A percentile compares a stretch with the other conserved stretches of the same genome.
phyloP scores from a whole-genome alignment of 1,140 invertebrate species.

The Sinonovacula constricta region DNA sequence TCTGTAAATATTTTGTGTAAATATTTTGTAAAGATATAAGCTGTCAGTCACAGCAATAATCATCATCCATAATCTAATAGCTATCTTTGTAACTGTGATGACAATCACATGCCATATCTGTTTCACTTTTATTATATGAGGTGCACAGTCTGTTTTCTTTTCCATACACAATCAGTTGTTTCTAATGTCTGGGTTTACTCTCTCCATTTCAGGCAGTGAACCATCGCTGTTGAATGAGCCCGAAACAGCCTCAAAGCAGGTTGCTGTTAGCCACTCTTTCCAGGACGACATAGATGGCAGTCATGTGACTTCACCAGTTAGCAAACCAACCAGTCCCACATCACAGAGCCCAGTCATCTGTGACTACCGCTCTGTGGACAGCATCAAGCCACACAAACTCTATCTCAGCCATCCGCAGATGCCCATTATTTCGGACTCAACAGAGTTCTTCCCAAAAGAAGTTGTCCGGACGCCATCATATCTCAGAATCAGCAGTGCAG shows the following conservation, averaged over 20 bases:
- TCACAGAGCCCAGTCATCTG: no score
- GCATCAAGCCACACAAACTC: slow-evolving; percentile 10
- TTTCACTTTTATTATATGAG: no score
- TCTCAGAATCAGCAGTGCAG: slow-evolving; percentile 42
- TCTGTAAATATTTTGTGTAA: no score
- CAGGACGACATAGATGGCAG: slow-evolving; percentile 7
- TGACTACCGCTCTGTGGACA: background rate
- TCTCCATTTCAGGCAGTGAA: slow-evolving; percentile 50
- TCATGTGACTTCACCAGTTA: background rate
- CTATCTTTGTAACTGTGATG: no score
- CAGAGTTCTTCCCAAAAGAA: slow-evolving; percentile 37
- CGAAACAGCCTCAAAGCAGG: slow-evolving; percentile 21
- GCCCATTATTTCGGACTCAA: slow-evolving; percentile 37
- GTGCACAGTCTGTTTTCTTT: no score
- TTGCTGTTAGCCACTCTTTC: slow-evolving; percentile 16
- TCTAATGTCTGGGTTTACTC: no score
- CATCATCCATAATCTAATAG: no score
- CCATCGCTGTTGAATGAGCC: slow-evolving; percentile 33
- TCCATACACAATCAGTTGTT: no score
- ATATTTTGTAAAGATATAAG: no score
- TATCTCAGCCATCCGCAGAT: slow-evolving; percentile 36
- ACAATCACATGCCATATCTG: no score
- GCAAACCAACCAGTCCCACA: background rate
- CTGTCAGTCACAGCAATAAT: no score
- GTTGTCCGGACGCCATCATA: slow-evolving; percentile 42